A percentile compares a stretch with the other conserved stretches of the same genome.
phyloP scores from a whole-genome alignment of 2,797 vertebrate species.

The Onychomys leucogaster region DNA sequence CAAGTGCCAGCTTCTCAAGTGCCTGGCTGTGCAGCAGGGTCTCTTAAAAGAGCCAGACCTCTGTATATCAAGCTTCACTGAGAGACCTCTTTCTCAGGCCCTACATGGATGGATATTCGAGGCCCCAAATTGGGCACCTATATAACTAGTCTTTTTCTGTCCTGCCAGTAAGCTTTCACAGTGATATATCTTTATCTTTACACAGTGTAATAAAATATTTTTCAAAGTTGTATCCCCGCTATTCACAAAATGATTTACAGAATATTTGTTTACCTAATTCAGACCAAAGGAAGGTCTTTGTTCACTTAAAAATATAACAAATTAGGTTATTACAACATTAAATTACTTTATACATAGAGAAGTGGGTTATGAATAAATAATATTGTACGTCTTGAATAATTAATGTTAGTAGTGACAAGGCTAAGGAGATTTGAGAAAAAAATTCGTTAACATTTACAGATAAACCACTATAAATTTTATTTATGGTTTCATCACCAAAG shows the following conservation, averaged over 20 bases:
- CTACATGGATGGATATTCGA: background rate
- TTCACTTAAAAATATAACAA: background rate
- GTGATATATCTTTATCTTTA: background rate
- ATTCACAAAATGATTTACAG: constrained; percentile 37
- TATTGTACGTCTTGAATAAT: background rate
- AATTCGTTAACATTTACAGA: background rate
- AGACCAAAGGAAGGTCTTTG: background rate
- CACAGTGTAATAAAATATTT: background rate
- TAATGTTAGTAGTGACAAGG: background rate
- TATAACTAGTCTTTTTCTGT: background rate
- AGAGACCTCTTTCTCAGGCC: background rate
- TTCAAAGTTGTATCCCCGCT: background rate
- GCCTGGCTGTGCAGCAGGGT: background rate
- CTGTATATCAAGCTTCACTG: rapidly evolving
- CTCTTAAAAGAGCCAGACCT: background rate
- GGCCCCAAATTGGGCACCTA: background rate
- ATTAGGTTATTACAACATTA: background rate
- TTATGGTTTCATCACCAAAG: constrained; percentile 33
- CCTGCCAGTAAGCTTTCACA: background rate
- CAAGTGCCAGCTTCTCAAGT: background rate
- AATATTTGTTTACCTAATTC: constrained; percentile 39
- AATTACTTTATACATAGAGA: background rate
- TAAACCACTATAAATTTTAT: background rate
- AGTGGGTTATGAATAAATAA: constrained; percentile 14
- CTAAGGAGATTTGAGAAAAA: background rate